Conservation (phyloP, 2,888 invertebrate species). For the Ypsolopha scabrella region DNA sequence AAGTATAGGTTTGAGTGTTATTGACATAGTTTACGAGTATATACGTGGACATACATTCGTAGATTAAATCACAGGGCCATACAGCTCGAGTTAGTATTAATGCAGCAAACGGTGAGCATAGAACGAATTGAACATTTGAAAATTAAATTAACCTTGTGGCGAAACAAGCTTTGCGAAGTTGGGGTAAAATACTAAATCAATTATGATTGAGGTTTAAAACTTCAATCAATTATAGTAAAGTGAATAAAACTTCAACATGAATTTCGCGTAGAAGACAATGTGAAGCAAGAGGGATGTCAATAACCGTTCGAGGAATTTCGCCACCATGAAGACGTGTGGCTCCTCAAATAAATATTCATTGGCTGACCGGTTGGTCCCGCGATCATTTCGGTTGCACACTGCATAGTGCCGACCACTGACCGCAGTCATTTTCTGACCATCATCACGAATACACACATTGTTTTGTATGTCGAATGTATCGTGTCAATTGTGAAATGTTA, state of each 20-base stretch:
- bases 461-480: too few relatives aligned
- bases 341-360: conserved; percentile 1
- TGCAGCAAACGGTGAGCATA: background rate
- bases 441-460: too few relatives aligned
- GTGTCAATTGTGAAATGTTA: too few relatives aligned
- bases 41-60: too few relatives aligned
- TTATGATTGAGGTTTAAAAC: background rate
- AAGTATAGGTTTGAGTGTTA: background rate
- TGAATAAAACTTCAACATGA: too few relatives aligned
- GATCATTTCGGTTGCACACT: background rate
- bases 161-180: background rate
- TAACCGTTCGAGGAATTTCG: conserved; percentile 3
- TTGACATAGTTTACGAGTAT: too few relatives aligned
- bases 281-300: conserved; percentile 1
- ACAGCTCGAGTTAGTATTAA: background rate
- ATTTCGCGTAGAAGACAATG: background rate
- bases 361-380: background rate
- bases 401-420: too few relatives aligned
- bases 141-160: too few relatives aligned
- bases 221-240: background rate
- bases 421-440: too few relatives aligned
- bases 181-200: background rate
- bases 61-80: too few relatives aligned
- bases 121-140: background rate
- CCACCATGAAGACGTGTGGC: background rate